A percentile compares a stretch with the other conserved stretches of the same genome.
phyloP scores from a whole-genome alignment of 2,888 invertebrate genomes.

The Drosophila setosimentum region DNA sequence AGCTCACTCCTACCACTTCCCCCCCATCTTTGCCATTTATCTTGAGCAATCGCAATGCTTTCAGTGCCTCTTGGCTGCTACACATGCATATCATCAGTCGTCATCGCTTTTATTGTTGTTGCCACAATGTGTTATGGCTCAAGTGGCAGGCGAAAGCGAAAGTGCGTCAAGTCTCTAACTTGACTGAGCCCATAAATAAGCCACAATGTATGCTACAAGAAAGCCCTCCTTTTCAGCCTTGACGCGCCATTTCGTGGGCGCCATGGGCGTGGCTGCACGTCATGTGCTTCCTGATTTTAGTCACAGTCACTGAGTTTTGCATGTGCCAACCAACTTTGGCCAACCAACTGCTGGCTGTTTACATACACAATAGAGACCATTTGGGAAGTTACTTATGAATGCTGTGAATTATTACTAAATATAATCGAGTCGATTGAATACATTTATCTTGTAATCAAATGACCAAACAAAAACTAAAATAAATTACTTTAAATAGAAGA shows the following conservation, averaged over 20 bases:
- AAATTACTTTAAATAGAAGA: background rate
- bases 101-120: slow-evolving; percentile 72
- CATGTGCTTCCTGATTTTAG: slow-evolving; percentile 35
- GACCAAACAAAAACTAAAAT: background rate
- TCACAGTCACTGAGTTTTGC: slow-evolving; percentile 37
- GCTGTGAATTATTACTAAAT: background rate
- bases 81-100: slow-evolving; percentile 77
- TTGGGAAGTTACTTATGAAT: background rate
- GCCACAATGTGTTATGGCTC: slow-evolving; percentile 27
- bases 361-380: background rate
- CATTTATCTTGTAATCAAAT: background rate
- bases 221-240: slow-evolving; percentile 25
- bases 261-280: slow-evolving; percentile 40
- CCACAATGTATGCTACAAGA: slow-evolving; percentile 19
- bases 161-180: slow-evolving; percentile 45
- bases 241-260: slow-evolving; percentile 34
- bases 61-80: slow-evolving; percentile 42
- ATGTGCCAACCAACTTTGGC: slow-evolving; percentile 8
- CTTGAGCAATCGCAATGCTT: slow-evolving; percentile 58
- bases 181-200: slow-evolving; percentile 52
- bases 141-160: slow-evolving; percentile 29
- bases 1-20: slow-evolving; percentile 18
- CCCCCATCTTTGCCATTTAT: slow-evolving; percentile 60
- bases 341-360: background rate
- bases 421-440: background rate